Conservation (phyloP, 1,140 invertebrate species). For the Alviniconcha marisindica region DNA sequence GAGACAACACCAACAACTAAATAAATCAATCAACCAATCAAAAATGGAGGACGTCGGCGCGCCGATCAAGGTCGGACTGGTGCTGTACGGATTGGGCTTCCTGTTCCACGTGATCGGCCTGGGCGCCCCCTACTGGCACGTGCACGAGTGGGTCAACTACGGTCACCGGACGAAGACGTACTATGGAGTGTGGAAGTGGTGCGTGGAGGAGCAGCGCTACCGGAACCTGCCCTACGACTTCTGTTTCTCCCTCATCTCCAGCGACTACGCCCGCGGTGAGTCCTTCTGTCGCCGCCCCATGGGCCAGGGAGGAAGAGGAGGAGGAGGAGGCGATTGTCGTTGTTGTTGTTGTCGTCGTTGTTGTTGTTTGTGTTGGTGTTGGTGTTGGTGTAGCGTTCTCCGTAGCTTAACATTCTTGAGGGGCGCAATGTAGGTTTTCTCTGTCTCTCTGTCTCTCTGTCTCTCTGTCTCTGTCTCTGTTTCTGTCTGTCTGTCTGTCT, state of each 20-base stretch:
- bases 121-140: conserved; percentile 1
- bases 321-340: no score
- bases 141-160: background rate
- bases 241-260: background rate
- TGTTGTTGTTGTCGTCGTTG: no score
- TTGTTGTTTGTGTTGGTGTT: no score
- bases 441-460: no score
- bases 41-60: background rate
- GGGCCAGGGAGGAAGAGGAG: no score
- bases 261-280: background rate
- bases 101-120: conserved; percentile 13
- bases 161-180: background rate
- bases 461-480: no score
- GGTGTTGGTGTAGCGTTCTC: no score
- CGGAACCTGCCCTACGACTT: background rate
- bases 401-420: no score
- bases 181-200: background rate
- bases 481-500: no score
- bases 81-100: conserved; percentile 1
- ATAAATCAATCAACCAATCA: background rate
- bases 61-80: background rate
- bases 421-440: no score
- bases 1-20: no score
- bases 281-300: no score
- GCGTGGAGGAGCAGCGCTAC: background rate